Conservation (phyloP, 2,888 invertebrate species). For the Listrodromus nycthemerus region DNA sequence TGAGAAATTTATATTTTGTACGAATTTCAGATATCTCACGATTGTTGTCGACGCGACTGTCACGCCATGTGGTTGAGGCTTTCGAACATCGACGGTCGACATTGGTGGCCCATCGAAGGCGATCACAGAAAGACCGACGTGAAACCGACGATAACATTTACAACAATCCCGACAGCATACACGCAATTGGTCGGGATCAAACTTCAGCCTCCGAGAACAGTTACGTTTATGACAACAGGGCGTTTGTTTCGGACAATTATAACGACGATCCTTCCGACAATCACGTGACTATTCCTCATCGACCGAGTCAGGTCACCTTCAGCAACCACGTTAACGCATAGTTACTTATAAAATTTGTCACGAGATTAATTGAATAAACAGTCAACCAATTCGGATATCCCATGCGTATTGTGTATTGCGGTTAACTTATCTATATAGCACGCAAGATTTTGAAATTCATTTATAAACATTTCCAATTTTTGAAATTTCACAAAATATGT, state of each 20-base stretch:
- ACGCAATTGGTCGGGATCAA: not conserved
- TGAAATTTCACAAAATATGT: too few species aligned
- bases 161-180: constrained; percentile 29
- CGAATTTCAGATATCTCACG: constrained; percentile 60
- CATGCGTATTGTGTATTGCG: too few species aligned
- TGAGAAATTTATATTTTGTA: not conserved
- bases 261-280: constrained; percentile 16
- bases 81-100: constrained; percentile 64
- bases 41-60: constrained; percentile 62
- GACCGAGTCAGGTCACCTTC: constrained; percentile 60
- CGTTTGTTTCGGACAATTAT: constrained; percentile 54
- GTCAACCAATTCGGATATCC: too few species aligned
- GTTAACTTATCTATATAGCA: too few species aligned
- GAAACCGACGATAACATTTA: constrained; percentile 34
- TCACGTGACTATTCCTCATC: constrained; percentile 31
- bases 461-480: too few species aligned
- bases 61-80: constrained; percentile 55
- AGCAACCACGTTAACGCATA: constrained; percentile 4
- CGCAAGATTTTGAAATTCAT: too few species aligned
- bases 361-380: too few species aligned
- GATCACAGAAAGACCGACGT: constrained; percentile 18
- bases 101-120: constrained; percentile 43
- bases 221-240: constrained; percentile 58
- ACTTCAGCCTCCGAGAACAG: constrained; percentile 8
- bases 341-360: too few species aligned